phyloP scores from a whole-genome alignment of 2,888 invertebrate species.

The Stictocephala bisonia region DNA sequence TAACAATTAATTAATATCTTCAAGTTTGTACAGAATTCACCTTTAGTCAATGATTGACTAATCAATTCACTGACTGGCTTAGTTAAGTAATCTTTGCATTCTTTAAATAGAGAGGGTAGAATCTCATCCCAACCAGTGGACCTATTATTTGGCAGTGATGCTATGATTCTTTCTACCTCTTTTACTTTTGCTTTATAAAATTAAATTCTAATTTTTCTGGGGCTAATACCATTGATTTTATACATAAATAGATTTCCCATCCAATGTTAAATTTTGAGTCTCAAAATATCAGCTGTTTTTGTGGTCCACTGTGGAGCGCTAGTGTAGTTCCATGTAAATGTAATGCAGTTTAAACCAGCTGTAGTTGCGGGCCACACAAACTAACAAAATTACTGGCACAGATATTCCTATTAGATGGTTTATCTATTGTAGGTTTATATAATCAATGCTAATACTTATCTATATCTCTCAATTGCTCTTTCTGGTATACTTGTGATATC shows the following conservation, averaged over 20 bases:
- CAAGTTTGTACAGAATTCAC: not conserved
- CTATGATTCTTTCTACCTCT: not conserved
- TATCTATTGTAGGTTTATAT: too few species aligned
- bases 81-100: not conserved
- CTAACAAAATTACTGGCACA: too few species aligned
- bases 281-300: too few species aligned
- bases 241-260: too few species aligned
- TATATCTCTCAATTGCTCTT: not conserved
- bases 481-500: not conserved
- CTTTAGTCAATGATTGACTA: not conserved
- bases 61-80: not conserved
- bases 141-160: conserved; percentile 24
- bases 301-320: too few species aligned
- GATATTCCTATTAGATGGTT: too few species aligned
- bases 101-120: conserved; percentile 11
- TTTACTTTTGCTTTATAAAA: not conserved
- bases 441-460: not conserved
- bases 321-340: too few species aligned
- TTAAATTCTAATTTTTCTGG: too few species aligned
- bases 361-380: too few species aligned
- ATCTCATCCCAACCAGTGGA: conserved; percentile 31
- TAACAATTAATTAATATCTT: conserved; percentile 24
- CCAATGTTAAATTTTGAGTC: too few species aligned
- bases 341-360: too few species aligned
- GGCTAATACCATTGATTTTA: too few species aligned